Percentiles rank a stretch among this genome's conserved stretches.
Evolutionary conservation across 2,888 invertebrate species (phyloP).

Genomic region (Copidosoma aretas): DNA sequence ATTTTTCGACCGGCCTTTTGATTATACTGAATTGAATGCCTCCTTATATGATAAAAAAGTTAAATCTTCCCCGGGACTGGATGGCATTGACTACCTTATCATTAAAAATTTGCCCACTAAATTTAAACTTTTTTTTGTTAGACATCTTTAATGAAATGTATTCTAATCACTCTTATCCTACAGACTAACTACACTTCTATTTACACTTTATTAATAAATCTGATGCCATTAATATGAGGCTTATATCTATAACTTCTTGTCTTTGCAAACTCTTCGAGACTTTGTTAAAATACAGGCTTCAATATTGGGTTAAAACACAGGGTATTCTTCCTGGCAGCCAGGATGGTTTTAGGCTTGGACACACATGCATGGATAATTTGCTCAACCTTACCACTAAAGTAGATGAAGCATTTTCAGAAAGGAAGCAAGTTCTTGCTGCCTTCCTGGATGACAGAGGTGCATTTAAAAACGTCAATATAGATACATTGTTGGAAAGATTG

Average conservation of each 20-base stretch:
- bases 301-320: not conserved
- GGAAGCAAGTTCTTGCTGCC: not conserved
- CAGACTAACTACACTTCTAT: not conserved
- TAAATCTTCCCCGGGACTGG: not conserved
- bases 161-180: not conserved
- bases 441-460: slow-evolving; percentile 2
- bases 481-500: not conserved
- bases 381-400: not conserved
- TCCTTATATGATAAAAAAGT: not conserved
- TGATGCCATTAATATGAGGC: not conserved
- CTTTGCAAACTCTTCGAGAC: slow-evolving; percentile 14
- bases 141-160: slow-evolving; percentile 9
- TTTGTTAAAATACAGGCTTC: not conserved
- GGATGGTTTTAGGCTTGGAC: not conserved
- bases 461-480: not conserved
- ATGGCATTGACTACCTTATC: not conserved
- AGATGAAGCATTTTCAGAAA: not conserved
- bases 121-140: not conserved
- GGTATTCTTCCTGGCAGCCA: not conserved
- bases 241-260: not conserved
- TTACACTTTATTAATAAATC: slow-evolving; percentile 8
- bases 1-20: not conserved
- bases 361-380: not conserved
- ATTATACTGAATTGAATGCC: not conserved
- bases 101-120: not conserved